Evolutionary conservation across 2,113 vertebrate species (phyloP).

Genomic region (Gavialis gangeticus): DNA sequence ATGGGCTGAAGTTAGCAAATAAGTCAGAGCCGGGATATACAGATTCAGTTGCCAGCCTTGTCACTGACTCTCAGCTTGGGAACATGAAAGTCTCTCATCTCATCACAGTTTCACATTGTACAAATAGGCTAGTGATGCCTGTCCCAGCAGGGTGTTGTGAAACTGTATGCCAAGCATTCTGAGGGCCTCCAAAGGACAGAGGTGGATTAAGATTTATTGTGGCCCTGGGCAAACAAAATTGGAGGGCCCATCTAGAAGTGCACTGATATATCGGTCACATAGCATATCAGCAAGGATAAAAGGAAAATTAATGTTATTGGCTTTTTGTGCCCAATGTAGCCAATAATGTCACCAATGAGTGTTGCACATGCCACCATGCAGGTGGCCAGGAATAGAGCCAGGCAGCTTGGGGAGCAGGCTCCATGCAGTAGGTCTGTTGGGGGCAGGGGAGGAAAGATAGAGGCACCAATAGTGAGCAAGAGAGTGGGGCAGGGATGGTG

Average conservation of each 20-base stretch:
- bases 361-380: no score
- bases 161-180: neutral
- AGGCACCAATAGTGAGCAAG: no score
- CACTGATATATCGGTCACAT: neutral
- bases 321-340: no score
- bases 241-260: neutral
- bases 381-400: no score
- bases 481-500: no score
- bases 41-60: neutral
- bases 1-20: neutral
- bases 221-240: neutral
- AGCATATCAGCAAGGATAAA: neutral
- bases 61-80: neutral
- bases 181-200: neutral
- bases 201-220: neutral
- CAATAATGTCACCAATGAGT: no score
- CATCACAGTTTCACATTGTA: neutral
- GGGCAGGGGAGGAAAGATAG: no score
- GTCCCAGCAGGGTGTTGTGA: neutral
- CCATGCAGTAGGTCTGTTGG: no score
- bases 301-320: no score
- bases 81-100: neutral
- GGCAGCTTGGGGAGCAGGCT: no score
- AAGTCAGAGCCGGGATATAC: rapidly evolving
- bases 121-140: neutral